Evolutionary conservation across 2,113 vertebrate species (phyloP).

Genomic region (Loxodonta africana): DNA sequence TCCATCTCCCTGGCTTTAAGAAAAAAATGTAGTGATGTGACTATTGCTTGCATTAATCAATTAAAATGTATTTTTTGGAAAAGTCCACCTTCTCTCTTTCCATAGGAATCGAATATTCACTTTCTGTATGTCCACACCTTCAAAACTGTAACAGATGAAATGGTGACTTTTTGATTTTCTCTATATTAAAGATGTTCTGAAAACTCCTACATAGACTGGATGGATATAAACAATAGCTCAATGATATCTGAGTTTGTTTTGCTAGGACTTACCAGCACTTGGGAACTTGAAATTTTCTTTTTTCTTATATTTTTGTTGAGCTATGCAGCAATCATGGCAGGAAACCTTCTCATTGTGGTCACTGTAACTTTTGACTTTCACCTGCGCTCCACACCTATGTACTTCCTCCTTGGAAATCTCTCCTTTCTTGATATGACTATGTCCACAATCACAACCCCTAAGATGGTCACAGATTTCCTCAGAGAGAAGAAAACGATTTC

Average conservation of each 20-base stretch:
- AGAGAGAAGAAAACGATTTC: slow-evolving; percentile 60
- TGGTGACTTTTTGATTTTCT: not conserved
- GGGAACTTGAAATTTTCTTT: slow-evolving; percentile 49
- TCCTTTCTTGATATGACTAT: slow-evolving; percentile 75
- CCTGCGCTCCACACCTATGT: slow-evolving; percentile 68
- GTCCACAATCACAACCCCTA: slow-evolving; percentile 78
- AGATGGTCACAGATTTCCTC: slow-evolving; percentile 69
- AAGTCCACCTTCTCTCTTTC: not conserved
- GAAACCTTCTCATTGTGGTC: slow-evolving; percentile 55
- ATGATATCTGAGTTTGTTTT: slow-evolving; percentile 67
- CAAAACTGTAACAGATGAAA: not conserved
- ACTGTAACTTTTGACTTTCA: not conserved
- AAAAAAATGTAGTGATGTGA: not conserved
- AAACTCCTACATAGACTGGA: not conserved
- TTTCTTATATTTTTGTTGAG: slow-evolving; percentile 60
- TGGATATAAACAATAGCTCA: slow-evolving; percentile 40
- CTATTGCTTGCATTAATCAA: not conserved
- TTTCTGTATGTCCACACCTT: not conserved
- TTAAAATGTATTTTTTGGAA: not conserved
- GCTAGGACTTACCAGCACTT: slow-evolving; percentile 43
- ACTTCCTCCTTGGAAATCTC: slow-evolving; percentile 75
- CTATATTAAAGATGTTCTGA: slow-evolving; percentile 24
- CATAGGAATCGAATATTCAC: not conserved
- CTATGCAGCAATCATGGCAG: slow-evolving; percentile 54
- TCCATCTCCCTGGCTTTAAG: not conserved